These are phyloP conservation scores for Cottoperca gobio DNA, from an alignment of 2,797 vertebrate genomes.

Conservation along the genomic window DNA sequence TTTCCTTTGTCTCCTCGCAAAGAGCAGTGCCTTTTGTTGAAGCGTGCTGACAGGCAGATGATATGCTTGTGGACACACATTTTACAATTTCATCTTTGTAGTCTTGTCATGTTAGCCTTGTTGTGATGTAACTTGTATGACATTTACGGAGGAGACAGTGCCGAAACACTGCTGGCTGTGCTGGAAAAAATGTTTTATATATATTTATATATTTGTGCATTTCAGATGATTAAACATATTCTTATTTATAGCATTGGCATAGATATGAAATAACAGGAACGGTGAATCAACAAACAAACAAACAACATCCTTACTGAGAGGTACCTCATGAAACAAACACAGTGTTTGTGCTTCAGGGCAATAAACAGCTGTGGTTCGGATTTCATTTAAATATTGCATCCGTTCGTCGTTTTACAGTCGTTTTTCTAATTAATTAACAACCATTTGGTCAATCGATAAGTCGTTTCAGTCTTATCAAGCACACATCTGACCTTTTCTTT, in stretches of 20 bases:
- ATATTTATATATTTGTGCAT: background rate
- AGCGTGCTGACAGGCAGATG: constrained; percentile 27
- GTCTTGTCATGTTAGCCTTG: constrained; percentile 46
- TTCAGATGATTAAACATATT: constrained; percentile 14
- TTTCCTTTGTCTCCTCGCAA: constrained; percentile 27
- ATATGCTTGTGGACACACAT: constrained; percentile 35
- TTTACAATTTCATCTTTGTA: constrained; percentile 42
- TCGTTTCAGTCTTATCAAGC: background rate
- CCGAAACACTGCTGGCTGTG: background rate
- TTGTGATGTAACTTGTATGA: constrained; percentile 29
- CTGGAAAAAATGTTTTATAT: background rate
- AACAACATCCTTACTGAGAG: background rate
- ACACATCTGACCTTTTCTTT: background rate
- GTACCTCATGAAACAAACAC: background rate
- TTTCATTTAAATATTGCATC: background rate
- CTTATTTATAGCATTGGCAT: constrained; percentile 18
- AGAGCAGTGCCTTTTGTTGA: constrained; percentile 34
- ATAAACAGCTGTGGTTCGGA: background rate
- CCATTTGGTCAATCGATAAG: background rate
- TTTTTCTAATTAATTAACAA: no score
- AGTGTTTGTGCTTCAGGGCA: background rate
- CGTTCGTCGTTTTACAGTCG: no score
- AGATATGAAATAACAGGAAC: background rate
- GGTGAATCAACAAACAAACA: constrained; percentile 7
- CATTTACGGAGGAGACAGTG: constrained; percentile 30